Percentiles rank a stretch among this genome's conserved stretches.
Conservation (phyloP, 2,888 invertebrate species). For the Elgonia sp. region DNA sequence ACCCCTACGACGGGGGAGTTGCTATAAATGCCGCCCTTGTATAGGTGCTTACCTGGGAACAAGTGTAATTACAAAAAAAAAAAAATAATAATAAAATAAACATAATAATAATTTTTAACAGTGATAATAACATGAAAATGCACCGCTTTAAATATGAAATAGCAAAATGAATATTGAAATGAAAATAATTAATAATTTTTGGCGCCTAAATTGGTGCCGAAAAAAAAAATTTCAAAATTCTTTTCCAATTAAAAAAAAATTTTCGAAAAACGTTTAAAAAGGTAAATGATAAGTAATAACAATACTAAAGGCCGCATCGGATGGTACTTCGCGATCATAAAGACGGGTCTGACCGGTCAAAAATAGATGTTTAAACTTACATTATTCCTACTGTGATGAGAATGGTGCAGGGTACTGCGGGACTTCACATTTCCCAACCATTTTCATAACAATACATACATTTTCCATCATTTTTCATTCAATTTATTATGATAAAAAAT, state of each 20-base stretch:
- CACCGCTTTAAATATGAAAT: too few species aligned
- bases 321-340: conserved; percentile 67
- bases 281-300: conserved; percentile 31
- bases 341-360: conserved; percentile 67
- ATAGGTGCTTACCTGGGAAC: too few species aligned
- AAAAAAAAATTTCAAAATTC: too few species aligned
- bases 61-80: too few species aligned
- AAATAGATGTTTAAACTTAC: conserved; percentile 72
- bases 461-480: neutral
- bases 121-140: too few species aligned
- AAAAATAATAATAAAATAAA: too few species aligned
- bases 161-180: too few species aligned
- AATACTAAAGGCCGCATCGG: conserved; percentile 37
- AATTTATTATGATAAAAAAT: neutral
- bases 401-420: conserved; percentile 38
- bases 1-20: too few species aligned
- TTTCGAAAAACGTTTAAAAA: neutral
- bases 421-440: conserved; percentile 31
- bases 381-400: conserved; percentile 68
- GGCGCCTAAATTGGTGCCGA: neutral
- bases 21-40: too few species aligned
- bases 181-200: neutral
- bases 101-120: too few species aligned
- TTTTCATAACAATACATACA: conserved; percentile 31
- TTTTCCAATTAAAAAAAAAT: too few species aligned